Base-by-base conservation (phyloP, 2,888 invertebrate species). In the Yponomeuta evonymella region DNA sequence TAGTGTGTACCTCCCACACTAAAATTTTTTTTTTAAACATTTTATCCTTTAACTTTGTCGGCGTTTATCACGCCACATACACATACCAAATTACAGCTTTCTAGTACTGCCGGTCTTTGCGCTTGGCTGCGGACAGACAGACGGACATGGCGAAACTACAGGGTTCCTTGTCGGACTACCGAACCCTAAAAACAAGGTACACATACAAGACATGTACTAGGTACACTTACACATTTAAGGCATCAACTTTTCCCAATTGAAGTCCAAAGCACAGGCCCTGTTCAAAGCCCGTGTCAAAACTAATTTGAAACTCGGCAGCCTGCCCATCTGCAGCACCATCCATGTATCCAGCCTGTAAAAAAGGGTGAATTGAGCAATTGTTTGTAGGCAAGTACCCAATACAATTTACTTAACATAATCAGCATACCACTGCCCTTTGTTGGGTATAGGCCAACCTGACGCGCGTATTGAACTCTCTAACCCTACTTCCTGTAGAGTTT, bases 281-380 rank as follows among this genome's bases (percentile, higher is more conserved):
- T 72, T 85, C 83, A 80, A 95, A 96, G 1, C 96, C 96, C 72
- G 80, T 79, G 78, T 96, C 95, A 81, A 96, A 96, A 79, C 95
- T 94, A 30, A 89, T 80, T 86, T 96, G 96, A 76, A 95, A 95
- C 69, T 93, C 92, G 70, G 93, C 84, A 29, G 94, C 90, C 74
- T 94, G 91, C 0, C 96, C 96, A 79, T 93, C 94, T 51, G 92
- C 86, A 72, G 94, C 90, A 33, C 96, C 96, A 83, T 96, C 95
- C 78, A 94, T 93, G 77, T 93, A 96, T 64, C 95, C 95, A 75
- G 88, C 85, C 96, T 96, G 75, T 33, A 78, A 80, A 69, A 33
- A 62, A 62, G 72, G 51, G 74, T 48, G 30, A 70, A 70, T 12
- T 63, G 10, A 69, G 33, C 33, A 66, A 29, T 66, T 33, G 5